Base-by-base conservation (phyloP, 2,113 vertebrate species). In the Mesitornis unicolor region DNA sequence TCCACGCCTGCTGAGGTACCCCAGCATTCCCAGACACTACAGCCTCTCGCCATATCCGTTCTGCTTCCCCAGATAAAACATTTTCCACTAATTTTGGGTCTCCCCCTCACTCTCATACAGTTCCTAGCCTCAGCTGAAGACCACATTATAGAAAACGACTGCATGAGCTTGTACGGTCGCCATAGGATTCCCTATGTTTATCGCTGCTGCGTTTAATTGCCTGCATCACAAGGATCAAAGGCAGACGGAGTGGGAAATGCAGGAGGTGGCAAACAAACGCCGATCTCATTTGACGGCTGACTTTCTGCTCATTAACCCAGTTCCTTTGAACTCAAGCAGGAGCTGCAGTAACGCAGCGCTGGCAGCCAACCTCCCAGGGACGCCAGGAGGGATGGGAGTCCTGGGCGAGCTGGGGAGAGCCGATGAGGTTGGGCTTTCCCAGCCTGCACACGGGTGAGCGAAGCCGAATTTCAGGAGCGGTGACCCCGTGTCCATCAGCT, bases 281-380 rank as follows among this genome's bases (percentile, higher is more conserved):
- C 76, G 31, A 40, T 16, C 51, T 38, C 40, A 92, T 78, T 75
- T 71, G 86, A 59, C 7, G 65, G 51, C 40, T 51, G 93, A 13
- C 56, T 78, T 64, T 67, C 69, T 92, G 67, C 77, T 92, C 93
- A 74, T 93, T 90, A 96, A 94, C 95, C 92, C 88, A 63, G 4
- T 89, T 94, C 93, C 93, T 86, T 83, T 92, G 87, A 95, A 86
- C 92, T 88, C 59, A 3, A 35, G 76, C 65, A 84, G 93, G 87
- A 89, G 95, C 67, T 22, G 87, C 89, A 79, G 9, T 12, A 73
- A 84, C 78, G 11, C 59, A 61, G 24, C 81, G 26, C 1, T 82
- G 81, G 74, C 89, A 93, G 45, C 42, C 78, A 16, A 31, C 19
- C 92, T 75, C 56, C 36, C 21, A 54, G 80, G 64, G 94, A 73